Evolutionary conservation across 2,888 invertebrate species (phyloP).

Genomic region (Leucophenga maculata): DNA sequence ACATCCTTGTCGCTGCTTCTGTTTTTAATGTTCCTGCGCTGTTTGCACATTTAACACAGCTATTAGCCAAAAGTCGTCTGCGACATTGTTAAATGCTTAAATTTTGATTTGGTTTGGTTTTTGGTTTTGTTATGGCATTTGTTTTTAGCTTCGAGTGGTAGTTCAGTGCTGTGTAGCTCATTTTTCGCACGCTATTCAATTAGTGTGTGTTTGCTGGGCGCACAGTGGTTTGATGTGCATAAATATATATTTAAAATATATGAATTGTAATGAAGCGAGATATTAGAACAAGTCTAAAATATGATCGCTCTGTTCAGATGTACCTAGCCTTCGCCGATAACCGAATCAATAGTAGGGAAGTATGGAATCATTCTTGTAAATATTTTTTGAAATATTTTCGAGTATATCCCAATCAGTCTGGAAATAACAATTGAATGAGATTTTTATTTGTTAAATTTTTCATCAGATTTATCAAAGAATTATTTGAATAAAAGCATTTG

Average conservation of each 20-base stretch:
- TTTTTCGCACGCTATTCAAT: conserved; percentile 24
- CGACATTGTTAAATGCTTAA: not conserved
- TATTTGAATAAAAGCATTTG: too few species aligned
- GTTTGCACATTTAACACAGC: conserved; percentile 2
- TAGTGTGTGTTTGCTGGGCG: not conserved
- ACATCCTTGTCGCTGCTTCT: conserved; percentile 47
- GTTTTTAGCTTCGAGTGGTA: conserved; percentile 30
- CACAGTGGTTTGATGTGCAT: conserved; percentile 22
- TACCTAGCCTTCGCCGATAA: too few species aligned
- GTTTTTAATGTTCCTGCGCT: conserved; percentile 26
- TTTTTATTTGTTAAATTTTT: too few species aligned
- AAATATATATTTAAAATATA: not conserved
- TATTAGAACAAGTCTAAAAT: too few species aligned
- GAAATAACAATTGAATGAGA: too few species aligned
- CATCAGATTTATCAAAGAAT: too few species aligned
- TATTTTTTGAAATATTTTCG: too few species aligned
- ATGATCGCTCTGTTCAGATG: too few species aligned
- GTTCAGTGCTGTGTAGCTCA: not conserved
- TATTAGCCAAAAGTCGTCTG: conserved; percentile 1
- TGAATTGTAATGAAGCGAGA: too few species aligned
- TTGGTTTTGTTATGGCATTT: conserved; percentile 35
- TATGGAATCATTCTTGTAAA: too few species aligned
- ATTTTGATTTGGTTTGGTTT: conserved; percentile 31
- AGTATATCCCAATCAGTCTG: too few species aligned
- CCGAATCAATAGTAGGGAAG: too few species aligned